phyloP scores from a whole-genome alignment of 2,113 vertebrate genomes.

The Nymphicus hollandicus region DNA sequence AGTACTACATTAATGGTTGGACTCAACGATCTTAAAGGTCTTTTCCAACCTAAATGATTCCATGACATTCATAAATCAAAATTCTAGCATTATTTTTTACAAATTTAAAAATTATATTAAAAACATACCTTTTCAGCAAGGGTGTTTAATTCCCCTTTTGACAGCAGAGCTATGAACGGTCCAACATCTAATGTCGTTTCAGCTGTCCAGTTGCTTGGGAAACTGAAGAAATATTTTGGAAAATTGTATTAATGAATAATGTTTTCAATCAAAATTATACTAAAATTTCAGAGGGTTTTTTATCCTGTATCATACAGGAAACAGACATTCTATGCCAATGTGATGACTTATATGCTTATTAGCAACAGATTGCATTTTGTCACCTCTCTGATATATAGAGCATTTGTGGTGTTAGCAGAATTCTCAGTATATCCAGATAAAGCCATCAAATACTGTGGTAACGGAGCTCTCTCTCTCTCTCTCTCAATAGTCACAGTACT shows the following conservation, averaged over 20 bases:
- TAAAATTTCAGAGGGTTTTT: neutral
- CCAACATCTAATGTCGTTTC: conserved; percentile 74
- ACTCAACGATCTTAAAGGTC: neutral
- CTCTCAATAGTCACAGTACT: neutral
- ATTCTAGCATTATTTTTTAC: neutral
- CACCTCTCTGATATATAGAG: neutral
- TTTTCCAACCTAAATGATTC: neutral
- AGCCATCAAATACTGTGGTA: neutral
- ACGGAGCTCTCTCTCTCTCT: neutral
- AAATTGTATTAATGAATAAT: neutral
- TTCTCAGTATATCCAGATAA: neutral
- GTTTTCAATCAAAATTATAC: neutral
- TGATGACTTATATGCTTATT: neutral
- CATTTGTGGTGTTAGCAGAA: neutral
- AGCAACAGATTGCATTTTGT: neutral
- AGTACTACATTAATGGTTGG: neutral
- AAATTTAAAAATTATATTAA: neutral
- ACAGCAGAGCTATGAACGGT: conserved; percentile 70
- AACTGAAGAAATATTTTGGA: conserved; percentile 25
- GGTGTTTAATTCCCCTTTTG: conserved; percentile 67
- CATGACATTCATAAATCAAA: neutral
- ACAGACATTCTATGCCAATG: neutral
- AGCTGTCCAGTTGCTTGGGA: conserved; percentile 70
- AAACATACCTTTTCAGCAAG: conserved; percentile 74
- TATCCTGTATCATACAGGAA: neutral